Evolutionary conservation across 2,888 invertebrate species (phyloP), one percentile per base, ranked within the genome.

Genomic region (Lamproptera curius): DNA sequence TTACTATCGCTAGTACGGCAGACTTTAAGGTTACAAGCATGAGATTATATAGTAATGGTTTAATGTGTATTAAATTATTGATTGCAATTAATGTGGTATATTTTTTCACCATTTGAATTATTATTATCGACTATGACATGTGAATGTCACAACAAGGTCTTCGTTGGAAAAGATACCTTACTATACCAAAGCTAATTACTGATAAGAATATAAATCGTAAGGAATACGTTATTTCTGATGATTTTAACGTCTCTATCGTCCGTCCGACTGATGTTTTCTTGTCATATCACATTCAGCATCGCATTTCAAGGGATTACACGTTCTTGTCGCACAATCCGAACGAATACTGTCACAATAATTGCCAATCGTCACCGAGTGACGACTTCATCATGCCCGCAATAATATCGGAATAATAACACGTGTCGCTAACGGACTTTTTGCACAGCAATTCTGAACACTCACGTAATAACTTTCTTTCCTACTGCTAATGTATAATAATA

Each of bases 341-440:
- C 54, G 46, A 57, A 54, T 52, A 51, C 55, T 58, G 56, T 58
- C 57, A 54, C 49, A 52, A 53, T 59, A 57, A 60, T 60, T 59
- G 58, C 53, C 62, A 63, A 60, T 55, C 48, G 52, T 40, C 45
- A 48, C 34, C 53, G 52, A 47, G 52, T 66, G 70, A 76, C 69
- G 63, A 65, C 73, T 78, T 68, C 72, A 74, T 76, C 65, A 55
- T 51, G 48, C 50, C 44, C 55, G 57, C 65, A 67, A 72, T 72
- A 67, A 67, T 64, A 59, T 64, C 57, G 53, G 48, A 60, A 59
- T 70, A 70, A 73, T 67, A 60, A 63, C 58, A 62, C 56, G 60
- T 57, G 58, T 56, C 57, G 50, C 67, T 73, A 73, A 70, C 59
- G 57, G 58, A 56, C 66, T 72, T 72, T 70, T 70, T 71, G 67